Percentiles rank a stretch among this genome's conserved stretches.
phyloP scores from a whole-genome alignment of 2,888 invertebrate genomes.

The Xestoiulus laeticollis region DNA sequence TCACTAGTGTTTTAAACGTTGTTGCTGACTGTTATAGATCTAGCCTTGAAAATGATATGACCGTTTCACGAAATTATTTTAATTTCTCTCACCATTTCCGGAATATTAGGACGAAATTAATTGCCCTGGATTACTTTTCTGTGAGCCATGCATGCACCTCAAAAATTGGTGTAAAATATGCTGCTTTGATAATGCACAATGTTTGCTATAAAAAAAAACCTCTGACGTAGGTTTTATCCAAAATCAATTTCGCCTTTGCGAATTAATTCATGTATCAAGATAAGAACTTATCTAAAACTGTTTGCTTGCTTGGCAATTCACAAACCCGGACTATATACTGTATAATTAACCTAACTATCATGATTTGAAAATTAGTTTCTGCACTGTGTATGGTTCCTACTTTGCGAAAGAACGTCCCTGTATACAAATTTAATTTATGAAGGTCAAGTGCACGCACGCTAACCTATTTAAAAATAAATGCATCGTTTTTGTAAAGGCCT shows the following conservation, averaged over 20 bases:
- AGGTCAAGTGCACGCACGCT: slow-evolving; percentile 35
- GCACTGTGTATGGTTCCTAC: not conserved
- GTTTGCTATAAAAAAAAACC: not conserved
- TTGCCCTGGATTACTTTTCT: no score
- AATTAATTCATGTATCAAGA: slow-evolving; percentile 41
- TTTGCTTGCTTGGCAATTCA: not conserved
- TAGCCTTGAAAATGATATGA: not conserved
- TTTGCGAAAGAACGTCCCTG: not conserved
- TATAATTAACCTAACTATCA: slow-evolving; percentile 7
- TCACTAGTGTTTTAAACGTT: not conserved
- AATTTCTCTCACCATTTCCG: not conserved
- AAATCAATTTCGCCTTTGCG: not conserved
- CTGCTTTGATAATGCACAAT: not conserved
- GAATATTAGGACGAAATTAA: not conserved
- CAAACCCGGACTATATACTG: not conserved
- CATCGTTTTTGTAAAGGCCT: not conserved
- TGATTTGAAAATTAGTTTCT: slow-evolving; percentile 14
- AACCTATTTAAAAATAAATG: slow-evolving; percentile 33
- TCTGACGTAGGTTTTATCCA: slow-evolving; percentile 29
- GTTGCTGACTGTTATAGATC: not conserved
- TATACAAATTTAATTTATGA: not conserved
- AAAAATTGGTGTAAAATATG: not conserved
- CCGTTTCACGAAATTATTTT: not conserved
- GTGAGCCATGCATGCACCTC: not conserved
- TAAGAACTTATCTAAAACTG: not conserved